Percentiles rank a stretch among this genome's conserved stretches.
These are phyloP conservation scores for Haliclystus octoradiatus DNA, from an alignment of 30 jellyfish, hydroid and myxozoan genomes.

Conservation along the genomic window DNA sequence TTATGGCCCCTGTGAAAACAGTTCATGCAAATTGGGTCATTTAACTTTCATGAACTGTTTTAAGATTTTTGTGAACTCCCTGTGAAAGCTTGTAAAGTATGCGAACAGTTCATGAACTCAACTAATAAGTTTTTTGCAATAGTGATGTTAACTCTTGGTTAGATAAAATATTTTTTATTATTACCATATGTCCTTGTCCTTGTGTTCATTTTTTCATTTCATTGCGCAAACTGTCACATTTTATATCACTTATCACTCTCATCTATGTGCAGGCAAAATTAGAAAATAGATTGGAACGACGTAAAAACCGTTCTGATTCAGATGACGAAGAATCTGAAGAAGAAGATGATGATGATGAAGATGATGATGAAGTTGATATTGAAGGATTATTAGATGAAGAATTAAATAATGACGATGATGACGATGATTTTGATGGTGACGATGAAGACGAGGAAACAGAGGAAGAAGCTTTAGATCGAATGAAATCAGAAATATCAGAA, in stretches of 20 bases:
- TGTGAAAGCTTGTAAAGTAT: too few relatives aligned
- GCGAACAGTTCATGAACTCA: too few relatives aligned
- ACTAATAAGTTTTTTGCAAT: too few relatives aligned
- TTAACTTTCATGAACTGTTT: too few relatives aligned
- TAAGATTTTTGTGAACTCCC: too few relatives aligned
- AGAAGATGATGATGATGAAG: conserved; percentile 58
- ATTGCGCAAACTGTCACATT: not conserved
- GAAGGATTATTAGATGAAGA: conserved; percentile 16
- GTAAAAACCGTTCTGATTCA: not conserved
- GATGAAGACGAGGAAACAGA: conserved; percentile 88
- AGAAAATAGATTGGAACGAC: not conserved
- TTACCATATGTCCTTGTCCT: too few relatives aligned
- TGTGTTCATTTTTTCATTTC: too few relatives aligned
- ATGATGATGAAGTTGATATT: conserved; percentile 52
- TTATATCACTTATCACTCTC: not conserved
- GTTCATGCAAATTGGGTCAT: too few relatives aligned
- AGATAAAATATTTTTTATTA: too few relatives aligned
- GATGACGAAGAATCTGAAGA: conserved; percentile 54
- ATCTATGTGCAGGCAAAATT: not conserved
- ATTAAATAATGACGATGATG: conserved; percentile 47
- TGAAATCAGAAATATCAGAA: conserved; percentile 59
- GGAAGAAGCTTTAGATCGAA: conserved; percentile 86
- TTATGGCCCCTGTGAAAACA: too few relatives aligned
- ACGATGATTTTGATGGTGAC: conserved; percentile 57
- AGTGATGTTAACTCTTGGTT: too few relatives aligned